Evolutionary conservation across 1,140 invertebrate genomes (phyloP).

Genomic region (Musca vetustissima): DNA sequence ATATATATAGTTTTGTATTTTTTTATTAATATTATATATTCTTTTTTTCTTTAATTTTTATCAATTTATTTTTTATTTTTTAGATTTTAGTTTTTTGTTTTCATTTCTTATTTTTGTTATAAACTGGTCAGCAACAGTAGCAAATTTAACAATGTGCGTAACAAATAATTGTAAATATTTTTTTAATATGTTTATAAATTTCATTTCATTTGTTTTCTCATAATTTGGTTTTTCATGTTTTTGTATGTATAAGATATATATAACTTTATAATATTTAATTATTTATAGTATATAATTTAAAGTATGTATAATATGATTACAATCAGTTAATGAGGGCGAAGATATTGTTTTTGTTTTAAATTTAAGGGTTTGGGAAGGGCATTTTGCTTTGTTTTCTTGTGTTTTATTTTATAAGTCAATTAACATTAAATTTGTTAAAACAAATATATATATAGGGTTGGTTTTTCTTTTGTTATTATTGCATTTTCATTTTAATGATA

Average conservation of each 20-base stretch:
- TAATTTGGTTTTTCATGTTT: conserved; percentile 12
- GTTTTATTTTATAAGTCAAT: no score
- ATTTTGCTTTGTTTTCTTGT: no score
- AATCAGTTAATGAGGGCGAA: conserved; percentile 7
- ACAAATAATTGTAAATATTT: conserved; percentile 56
- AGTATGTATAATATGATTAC: conserved; percentile 28
- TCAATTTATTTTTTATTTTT: conserved; percentile 33
- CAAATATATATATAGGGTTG: background rate
- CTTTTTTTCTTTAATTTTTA: conserved; percentile 31
- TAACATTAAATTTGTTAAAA: no score
- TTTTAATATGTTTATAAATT: conserved; percentile 29
- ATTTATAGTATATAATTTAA: conserved; percentile 25
- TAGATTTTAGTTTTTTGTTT: conserved; percentile 28
- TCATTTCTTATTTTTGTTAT: conserved; percentile 36
- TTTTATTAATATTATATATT: conserved; percentile 18
- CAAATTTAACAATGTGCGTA: conserved; percentile 57
- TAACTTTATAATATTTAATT: conserved; percentile 18
- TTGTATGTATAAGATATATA: conserved; percentile 13
- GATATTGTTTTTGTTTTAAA: no score
- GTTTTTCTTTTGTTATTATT: background rate
- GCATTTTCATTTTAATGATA: background rate
- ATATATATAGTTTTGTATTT: background rate
- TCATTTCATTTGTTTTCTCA: conserved; percentile 40
- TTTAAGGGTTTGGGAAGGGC: no score
- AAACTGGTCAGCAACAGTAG: conserved; percentile 57